Conservation (phyloP, 2,797 vertebrate genomes). For the Neopelma chrysocephalum region DNA sequence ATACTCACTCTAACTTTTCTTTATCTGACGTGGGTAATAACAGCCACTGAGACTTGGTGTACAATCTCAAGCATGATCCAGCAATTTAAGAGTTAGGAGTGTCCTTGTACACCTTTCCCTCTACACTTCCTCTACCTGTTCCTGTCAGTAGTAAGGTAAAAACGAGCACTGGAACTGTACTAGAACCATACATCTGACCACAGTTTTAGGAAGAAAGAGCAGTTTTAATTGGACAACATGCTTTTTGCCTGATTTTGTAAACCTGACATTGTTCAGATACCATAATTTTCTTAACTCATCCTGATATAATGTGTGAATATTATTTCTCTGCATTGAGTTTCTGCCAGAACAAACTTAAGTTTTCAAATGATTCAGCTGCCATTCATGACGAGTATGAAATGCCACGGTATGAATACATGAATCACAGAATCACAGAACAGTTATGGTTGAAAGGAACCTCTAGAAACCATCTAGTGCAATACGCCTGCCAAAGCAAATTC, state of each 20-base stretch:
- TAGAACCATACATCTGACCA: background rate
- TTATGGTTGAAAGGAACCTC: background rate
- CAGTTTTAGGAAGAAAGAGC: background rate
- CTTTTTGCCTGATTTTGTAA: background rate
- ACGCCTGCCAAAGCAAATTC: fast-evolving
- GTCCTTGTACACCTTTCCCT: background rate
- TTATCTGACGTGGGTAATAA: background rate
- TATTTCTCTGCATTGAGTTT: background rate
- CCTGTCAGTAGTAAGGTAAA: background rate
- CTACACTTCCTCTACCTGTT: background rate
- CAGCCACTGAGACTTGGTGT: background rate
- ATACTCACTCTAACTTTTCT: background rate
- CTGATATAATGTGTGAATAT: background rate
- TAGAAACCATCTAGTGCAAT: background rate
- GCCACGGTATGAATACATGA: background rate
- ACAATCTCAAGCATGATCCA: background rate
- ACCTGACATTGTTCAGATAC: background rate
- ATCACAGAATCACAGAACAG: background rate
- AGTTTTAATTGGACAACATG: background rate
- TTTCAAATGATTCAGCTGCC: background rate
- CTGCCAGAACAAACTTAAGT: background rate
- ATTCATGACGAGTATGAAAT: background rate
- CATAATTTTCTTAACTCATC: background rate
- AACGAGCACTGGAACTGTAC: background rate
- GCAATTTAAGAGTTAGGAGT: background rate